A percentile compares a stretch with the other conserved stretches of the same genome.
phyloP scores from a whole-genome alignment of 2,888 invertebrate genomes.

The Cybosia mesomella region DNA sequence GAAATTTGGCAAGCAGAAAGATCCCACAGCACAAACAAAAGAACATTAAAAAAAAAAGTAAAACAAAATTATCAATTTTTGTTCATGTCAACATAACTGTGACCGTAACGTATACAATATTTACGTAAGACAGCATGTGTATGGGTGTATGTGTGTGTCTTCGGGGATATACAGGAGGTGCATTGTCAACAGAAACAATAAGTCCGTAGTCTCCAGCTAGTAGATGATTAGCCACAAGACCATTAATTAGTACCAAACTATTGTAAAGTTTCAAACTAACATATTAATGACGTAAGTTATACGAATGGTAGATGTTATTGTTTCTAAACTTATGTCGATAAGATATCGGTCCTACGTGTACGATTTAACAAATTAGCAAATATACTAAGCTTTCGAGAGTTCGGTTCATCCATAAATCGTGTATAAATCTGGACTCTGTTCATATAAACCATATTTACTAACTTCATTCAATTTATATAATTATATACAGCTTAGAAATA shows the following conservation, averaged over 20 bases:
- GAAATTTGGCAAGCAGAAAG: not conserved
- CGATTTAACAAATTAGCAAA: constrained; percentile 1
- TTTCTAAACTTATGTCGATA: not conserved
- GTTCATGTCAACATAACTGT: too few species aligned
- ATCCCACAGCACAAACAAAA: not conserved
- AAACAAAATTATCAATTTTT: too few species aligned
- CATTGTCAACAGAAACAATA: constrained; percentile 15
- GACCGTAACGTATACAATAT: not conserved
- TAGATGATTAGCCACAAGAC: constrained; percentile 14
- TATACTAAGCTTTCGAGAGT: not conserved
- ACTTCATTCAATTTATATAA: not conserved
- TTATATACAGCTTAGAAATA: too few species aligned
- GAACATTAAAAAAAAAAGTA: not conserved
- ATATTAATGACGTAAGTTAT: constrained; percentile 26
- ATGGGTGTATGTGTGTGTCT: not conserved
- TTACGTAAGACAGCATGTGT: not conserved
- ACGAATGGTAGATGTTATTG: constrained; percentile 14
- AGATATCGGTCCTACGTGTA: not conserved
- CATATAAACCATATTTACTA: not conserved
- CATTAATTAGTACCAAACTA: constrained; percentile 20
- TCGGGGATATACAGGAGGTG: not conserved
- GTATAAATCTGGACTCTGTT: not conserved
- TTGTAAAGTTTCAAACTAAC: constrained; percentile 24
- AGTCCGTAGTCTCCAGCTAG: constrained; percentile 12
- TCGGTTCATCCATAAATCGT: not conserved